phyloP scores from a whole-genome alignment of 2,113 vertebrate species.

The Coptodon bakossiorum region DNA sequence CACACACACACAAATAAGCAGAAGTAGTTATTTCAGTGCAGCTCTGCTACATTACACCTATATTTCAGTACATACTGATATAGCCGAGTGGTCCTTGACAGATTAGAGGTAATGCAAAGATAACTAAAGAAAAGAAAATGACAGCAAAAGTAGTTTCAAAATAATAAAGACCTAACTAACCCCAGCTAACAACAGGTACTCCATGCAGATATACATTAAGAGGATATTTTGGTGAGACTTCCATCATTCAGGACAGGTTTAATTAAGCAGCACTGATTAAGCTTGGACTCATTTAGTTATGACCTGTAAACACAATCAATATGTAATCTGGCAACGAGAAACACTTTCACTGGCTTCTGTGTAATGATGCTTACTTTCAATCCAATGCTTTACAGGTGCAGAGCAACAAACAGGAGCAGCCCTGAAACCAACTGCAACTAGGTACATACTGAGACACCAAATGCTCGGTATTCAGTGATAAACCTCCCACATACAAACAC shows the following conservation, averaged over 20 bases:
- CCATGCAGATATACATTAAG: not conserved
- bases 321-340: not conserved
- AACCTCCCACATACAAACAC: not conserved
- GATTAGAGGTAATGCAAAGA: not conserved
- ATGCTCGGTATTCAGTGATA: not conserved
- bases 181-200: not conserved
- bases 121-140: not conserved
- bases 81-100: not conserved
- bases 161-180: not conserved
- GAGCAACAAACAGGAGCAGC: not conserved
- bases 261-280: not conserved
- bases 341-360: not conserved
- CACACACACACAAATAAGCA: not conserved
- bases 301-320: not conserved
- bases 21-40: not conserved
- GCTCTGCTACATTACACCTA: not conserved
- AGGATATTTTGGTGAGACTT: not conserved
- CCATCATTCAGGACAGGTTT: not conserved
- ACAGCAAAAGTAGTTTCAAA: not conserved
- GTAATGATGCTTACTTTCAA: not conserved
- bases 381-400: not conserved
- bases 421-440: not conserved
- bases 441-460: not conserved
- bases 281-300: not conserved
- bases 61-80: not conserved